Conservation (phyloP, 2,113 vertebrate species). For the Pterocles orientalis region DNA sequence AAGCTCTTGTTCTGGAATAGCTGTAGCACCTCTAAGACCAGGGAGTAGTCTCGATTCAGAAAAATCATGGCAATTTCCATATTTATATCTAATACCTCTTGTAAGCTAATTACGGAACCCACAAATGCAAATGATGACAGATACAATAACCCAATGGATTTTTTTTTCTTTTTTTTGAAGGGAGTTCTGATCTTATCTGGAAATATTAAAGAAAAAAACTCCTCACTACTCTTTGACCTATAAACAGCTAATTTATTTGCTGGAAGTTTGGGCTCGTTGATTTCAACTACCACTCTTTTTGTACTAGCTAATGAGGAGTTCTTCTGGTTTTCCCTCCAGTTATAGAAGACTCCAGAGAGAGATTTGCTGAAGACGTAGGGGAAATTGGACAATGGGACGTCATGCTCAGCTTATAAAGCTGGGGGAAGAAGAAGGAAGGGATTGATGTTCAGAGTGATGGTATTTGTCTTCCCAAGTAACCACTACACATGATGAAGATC, state of each 20-base stretch:
- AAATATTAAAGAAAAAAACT: not conserved
- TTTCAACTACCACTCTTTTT: not conserved
- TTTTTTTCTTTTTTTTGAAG: not conserved
- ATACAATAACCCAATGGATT: not conserved
- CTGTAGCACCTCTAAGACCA: not conserved
- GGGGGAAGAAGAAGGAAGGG: too few species aligned
- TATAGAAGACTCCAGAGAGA: not conserved
- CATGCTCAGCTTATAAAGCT: too few species aligned
- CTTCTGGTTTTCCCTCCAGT: not conserved
- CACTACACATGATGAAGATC: too few species aligned
- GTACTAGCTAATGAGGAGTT: not conserved
- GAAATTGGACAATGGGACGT: not conserved
- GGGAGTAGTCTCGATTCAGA: not conserved
- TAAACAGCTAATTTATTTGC: not conserved
- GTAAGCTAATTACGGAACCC: not conserved
- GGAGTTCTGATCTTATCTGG: not conserved
- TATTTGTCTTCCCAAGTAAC: too few species aligned
- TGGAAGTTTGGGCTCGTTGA: not conserved
- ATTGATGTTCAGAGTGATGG: too few species aligned
- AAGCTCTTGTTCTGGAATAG: not conserved
- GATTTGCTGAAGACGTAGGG: not conserved
- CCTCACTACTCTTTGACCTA: not conserved
- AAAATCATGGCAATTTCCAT: not conserved
- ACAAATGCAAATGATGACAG: not conserved
- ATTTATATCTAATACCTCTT: not conserved